These are phyloP conservation scores for Melierax canorus DNA, from an alignment of 2,113 vertebrate genomes.

Conservation along the genomic window DNA sequence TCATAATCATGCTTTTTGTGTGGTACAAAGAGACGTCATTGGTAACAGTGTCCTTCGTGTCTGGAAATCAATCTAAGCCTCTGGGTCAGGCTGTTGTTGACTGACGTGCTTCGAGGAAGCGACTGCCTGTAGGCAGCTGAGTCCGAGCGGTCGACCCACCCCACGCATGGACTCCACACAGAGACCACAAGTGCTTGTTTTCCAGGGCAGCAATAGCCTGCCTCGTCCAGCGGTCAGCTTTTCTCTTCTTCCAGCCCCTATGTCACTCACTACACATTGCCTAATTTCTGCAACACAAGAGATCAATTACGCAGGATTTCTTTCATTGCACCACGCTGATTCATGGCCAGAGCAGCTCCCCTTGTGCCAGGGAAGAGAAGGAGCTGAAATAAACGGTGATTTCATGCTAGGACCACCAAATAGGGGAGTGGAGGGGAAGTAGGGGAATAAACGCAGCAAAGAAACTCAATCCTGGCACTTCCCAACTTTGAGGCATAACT, in stretches of 20 bases:
- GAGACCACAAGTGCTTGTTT: fast-evolving
- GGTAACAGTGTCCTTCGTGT: neutral
- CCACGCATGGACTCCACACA: neutral
- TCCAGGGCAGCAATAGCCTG: neutral
- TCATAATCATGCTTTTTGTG: neutral
- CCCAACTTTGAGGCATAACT: neutral
- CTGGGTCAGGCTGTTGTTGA: neutral
- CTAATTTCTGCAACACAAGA: neutral
- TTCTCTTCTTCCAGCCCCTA: neutral
- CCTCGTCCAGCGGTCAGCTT: neutral
- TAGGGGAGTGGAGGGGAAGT: neutral
- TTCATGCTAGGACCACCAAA: neutral
- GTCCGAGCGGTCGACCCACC: fast-evolving
- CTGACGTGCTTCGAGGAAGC: fast-evolving
- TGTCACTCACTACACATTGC: fast-evolving
- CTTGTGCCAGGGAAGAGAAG: neutral
- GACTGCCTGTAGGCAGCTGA: fast-evolving
- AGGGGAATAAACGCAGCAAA: neutral
- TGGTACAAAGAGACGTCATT: neutral
- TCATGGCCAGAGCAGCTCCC: neutral
- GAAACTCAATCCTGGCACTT: neutral
- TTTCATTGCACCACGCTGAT: neutral
- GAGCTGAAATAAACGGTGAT: neutral
- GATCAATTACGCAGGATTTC: neutral
- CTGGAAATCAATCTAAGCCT: neutral